Base-by-base conservation (phyloP, 1,140 invertebrate genomes). In the Gonatopus flavifemur region DNA sequence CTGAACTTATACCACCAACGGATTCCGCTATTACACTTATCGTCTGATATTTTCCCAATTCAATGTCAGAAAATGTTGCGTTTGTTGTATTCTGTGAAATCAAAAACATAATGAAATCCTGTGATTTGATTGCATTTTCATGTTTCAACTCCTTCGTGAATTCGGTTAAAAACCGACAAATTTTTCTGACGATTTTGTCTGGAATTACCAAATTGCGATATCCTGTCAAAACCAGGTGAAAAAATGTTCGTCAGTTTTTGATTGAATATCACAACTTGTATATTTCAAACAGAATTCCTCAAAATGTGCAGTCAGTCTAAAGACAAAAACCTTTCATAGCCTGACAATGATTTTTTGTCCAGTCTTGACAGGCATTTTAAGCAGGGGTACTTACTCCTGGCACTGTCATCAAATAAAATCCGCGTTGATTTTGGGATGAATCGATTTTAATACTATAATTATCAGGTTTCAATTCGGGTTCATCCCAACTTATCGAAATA, bases 361-460 rank as follows among this genome's bases (percentile, higher is more conserved):
- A 4, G 4, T 30, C 19, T 19, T 8, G 3, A 40, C 20, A 32
- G 15, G 15, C 15, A 32, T 4, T 6, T 13, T 6, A 13, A 13
- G 12, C n/a, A 2, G 5, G 31, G 19, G 15, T 22, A 60, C 66
- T 62, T 49, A 78, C 76, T 18, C 76, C 76, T 7, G 59, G 40
- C 40, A 70, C 18, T 9, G 10, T 50, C 0, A 43, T 19, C 24
- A 42, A 39, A 19, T 20, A 18, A 25, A 31, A 13, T 13, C 38
- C 25, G 9, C 20, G 20, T n/a, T 49, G 16, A 32, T 42, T 16
- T 24, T 48, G 42, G 10, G 48, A 4, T 2, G 44, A 41, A 2
- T 49, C n/a, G 19, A 74, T 49, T 43, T 62, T 44, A n/a, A 72
- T 31, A 1, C 49, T 66, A 42, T 79, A 81, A 56, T 67, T 72